Evolutionary conservation across 2,797 vertebrate species (phyloP).

Genomic region (Enteromius fasciolatus): DNA sequence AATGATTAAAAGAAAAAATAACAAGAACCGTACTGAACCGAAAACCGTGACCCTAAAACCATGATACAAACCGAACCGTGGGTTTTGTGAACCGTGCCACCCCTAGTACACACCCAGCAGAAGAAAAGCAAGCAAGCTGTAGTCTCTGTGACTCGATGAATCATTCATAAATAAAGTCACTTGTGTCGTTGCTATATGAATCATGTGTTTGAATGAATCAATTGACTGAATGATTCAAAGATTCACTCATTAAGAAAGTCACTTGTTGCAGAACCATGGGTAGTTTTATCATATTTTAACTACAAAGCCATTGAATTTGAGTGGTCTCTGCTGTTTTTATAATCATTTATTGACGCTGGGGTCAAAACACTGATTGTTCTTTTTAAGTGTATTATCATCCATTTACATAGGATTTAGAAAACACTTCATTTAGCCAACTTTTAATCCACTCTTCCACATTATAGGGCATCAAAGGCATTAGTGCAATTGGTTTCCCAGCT

Average conservation of each 20-base stretch:
- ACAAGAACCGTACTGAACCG: too few species aligned
- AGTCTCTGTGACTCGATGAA: neutral
- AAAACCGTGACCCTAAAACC: too few species aligned
- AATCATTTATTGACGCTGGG: neutral
- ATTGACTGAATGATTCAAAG: neutral
- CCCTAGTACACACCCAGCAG: too few species aligned
- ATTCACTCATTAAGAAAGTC: neutral
- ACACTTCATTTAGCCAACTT: slow-evolving; percentile 14
- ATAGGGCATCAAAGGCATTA: slow-evolving; percentile 14
- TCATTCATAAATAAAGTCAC: neutral
- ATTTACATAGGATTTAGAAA: slow-evolving; percentile 7
- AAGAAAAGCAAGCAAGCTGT: slow-evolving; percentile 26
- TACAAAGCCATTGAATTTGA: neutral
- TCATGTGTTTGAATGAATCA: too few species aligned
- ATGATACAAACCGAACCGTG: too few species aligned
- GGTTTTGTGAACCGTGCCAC: too few species aligned
- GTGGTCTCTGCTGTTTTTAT: neutral
- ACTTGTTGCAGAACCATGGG: neutral
- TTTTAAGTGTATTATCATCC: neutral
- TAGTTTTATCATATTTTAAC: neutral
- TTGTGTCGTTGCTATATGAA: too few species aligned
- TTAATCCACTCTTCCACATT: slow-evolving; percentile 16
- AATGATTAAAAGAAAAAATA: too few species aligned
- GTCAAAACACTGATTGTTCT: neutral
- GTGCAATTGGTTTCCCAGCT: slow-evolving; percentile 32